Base-by-base conservation (phyloP, 2,888 invertebrate species). In the Drosophila pegasa region DNA sequence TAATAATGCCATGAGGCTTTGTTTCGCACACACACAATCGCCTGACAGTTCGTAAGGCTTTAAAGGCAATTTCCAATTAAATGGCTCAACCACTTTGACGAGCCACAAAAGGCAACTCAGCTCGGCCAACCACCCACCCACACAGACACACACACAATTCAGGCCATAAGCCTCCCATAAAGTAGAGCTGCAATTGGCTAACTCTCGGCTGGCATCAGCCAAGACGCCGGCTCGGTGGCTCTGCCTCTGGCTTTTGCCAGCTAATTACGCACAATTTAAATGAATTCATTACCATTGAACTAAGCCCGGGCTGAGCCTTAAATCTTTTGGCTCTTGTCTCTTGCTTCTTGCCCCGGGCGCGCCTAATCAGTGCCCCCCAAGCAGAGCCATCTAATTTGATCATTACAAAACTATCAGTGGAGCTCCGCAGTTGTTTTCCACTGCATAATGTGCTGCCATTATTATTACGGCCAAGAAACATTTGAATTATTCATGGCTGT, bases 191-290 rank as follows among this genome's bases (percentile, higher is more conserved):
- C 75, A 74, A 69, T 58, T 55, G 50, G 22, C 33, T 59, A 68
- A 22, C 33, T 25, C 43, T 45, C 27, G 20, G 7, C 31, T 48
- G 1, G 16, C 27, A 58, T 47, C 40, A 16, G 25, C 10, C 12
- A 22, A 7, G 61, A 27, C 22, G 33, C 47, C 31, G 27, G 38
- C 35, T 57, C n/a, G n/a, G 33, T 22, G 20, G 41, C 51, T 51
- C 59, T 43, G 33, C 25, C 22, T 63, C 43, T 27, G 38, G 51
- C 52, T 51, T 67, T 56, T 59, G 65, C 43, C 55, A 57, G 82
- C 79, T 87, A 85, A 83, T 87, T 83, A 85, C 85, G 87, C 85
- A 74, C 79, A 78, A 83, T 83, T 87, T 78, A 85, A 83, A 87
- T 78, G 69, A 87, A 83, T 84, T 85, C 83, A 84, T 84, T 84